Evolutionary conservation across 2,113 vertebrate species (phyloP).

Genomic region (Azemiops feae): DNA sequence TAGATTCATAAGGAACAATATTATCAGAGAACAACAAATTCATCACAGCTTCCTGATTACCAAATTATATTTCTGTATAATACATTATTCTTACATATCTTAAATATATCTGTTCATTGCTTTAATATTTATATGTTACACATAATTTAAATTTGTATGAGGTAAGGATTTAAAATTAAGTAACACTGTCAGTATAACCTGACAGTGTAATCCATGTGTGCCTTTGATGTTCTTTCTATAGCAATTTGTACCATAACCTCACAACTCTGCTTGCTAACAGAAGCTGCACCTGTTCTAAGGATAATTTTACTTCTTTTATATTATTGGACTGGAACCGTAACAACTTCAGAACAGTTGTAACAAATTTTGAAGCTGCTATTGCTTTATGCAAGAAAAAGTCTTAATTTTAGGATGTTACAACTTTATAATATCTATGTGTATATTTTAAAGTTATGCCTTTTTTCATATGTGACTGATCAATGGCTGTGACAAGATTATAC

Average conservation of each 20-base stretch:
- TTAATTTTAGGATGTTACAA: neutral
- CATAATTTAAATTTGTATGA: neutral
- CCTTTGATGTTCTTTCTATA: neutral
- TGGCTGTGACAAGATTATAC: neutral
- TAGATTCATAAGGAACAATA: neutral
- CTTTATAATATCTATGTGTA: neutral
- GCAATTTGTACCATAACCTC: neutral
- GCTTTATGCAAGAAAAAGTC: neutral
- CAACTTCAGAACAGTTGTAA: neutral
- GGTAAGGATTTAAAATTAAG: neutral
- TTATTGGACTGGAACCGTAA: neutral
- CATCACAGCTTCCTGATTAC: neutral
- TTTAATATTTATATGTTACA: neutral
- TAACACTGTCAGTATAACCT: neutral
- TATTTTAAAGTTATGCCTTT: neutral
- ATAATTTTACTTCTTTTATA: neutral
- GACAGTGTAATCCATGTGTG: neutral
- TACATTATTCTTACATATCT: neutral
- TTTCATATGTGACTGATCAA: neutral
- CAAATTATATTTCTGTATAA: neutral
- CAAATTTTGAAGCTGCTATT: neutral
- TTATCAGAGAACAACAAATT: neutral
- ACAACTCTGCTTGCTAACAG: neutral
- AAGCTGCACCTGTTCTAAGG: neutral
- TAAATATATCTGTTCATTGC: neutral